These are phyloP conservation scores for Urocyon cinereoargenteus DNA, from an alignment of 2,797 vertebrate genomes.

Conservation along the genomic window DNA sequence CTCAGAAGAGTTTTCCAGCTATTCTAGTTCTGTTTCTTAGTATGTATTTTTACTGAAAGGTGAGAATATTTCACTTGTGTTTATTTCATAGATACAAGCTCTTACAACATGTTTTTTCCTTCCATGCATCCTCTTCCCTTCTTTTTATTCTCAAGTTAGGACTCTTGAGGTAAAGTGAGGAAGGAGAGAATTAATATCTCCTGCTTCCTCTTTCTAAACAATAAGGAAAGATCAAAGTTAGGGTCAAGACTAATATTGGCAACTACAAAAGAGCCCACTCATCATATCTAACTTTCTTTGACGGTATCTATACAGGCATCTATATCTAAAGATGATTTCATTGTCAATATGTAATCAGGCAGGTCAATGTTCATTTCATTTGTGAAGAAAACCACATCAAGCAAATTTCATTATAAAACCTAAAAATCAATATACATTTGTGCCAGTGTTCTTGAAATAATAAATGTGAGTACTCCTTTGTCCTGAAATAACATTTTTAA, in stretches of 20 bases:
- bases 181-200: neutral
- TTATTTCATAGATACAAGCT: neutral
- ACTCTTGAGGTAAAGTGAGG: neutral
- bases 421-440: conserved; percentile 78
- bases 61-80: neutral
- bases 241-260: conserved; percentile 39
- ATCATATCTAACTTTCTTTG: conserved; percentile 68
- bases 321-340: conserved; percentile 73
- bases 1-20: neutral
- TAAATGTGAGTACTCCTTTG: conserved; percentile 63
- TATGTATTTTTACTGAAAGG: neutral
- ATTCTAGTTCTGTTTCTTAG: neutral
- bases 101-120: neutral
- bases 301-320: conserved; percentile 47
- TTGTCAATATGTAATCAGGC: conserved; percentile 78
- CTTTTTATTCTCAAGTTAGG: neutral
- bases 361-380: conserved; percentile 83
- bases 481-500: conserved; percentile 59
- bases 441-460: conserved; percentile 71
- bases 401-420: conserved; percentile 81
- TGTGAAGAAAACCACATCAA: conserved; percentile 80
- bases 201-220: neutral
- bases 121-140: neutral
- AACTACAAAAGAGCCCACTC: conserved; percentile 49
- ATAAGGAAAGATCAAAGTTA: neutral